Conservation (phyloP, 2,888 invertebrate genomes). For the Liodrosophila aerea region DNA sequence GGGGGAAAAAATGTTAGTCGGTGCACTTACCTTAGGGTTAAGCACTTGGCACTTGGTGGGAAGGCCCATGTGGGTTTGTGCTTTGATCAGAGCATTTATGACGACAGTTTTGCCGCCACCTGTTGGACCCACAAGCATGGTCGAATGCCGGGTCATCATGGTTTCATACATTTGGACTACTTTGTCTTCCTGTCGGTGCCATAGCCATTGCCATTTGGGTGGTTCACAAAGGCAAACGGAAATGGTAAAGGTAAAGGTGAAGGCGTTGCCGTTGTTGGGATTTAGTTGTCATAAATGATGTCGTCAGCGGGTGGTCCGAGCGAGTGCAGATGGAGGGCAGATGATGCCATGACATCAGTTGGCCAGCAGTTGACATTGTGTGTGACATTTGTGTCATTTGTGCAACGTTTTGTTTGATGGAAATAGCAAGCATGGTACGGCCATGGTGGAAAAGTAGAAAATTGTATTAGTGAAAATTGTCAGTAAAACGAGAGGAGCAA, state of each 20-base stretch:
- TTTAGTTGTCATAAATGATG: slow-evolving; percentile 75
- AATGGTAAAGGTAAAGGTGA: slow-evolving; percentile 36
- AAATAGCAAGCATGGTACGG: slow-evolving; percentile 49
- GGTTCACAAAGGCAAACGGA: slow-evolving; percentile 1
- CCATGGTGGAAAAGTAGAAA: slow-evolving; percentile 37
- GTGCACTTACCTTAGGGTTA: slow-evolving; percentile 89
- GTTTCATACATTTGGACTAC: slow-evolving; percentile 96
- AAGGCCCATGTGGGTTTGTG: slow-evolving; percentile 89
- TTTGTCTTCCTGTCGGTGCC: slow-evolving; percentile 88
- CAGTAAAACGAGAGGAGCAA: slow-evolving; percentile 44
- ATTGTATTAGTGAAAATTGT: slow-evolving; percentile 68
- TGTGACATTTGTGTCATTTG: slow-evolving; percentile 67
- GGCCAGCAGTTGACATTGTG: slow-evolving; percentile 69
- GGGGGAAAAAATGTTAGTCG: not conserved
- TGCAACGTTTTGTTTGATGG: slow-evolving; percentile 75
- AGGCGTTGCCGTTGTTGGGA: slow-evolving; percentile 61
- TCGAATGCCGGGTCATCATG: slow-evolving; percentile 96
- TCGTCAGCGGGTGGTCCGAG: slow-evolving; percentile 24
- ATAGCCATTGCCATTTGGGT: slow-evolving; percentile 3
- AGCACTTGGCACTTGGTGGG: slow-evolving; percentile 91
- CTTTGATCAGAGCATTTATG: slow-evolving; percentile 89
- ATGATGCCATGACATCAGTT: slow-evolving; percentile 55
- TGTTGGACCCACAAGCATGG: slow-evolving; percentile 96
- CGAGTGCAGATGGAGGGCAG: not conserved
- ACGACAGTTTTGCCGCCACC: slow-evolving; percentile 96